Base-by-base conservation (phyloP, 2,888 invertebrate species). In the Catocala fraxini region DNA sequence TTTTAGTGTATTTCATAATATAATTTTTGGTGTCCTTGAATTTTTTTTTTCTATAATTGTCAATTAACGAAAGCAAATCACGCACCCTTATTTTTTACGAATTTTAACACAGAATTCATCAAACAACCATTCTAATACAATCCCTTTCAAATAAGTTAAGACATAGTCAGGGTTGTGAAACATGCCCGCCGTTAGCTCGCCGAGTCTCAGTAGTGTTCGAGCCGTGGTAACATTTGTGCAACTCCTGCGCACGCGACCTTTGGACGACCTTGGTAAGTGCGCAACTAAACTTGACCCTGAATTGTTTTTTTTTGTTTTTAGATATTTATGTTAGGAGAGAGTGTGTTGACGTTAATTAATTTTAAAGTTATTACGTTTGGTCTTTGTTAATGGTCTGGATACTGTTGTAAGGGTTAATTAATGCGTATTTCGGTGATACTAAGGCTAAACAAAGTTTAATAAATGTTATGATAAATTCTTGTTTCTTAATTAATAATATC, bases 121-220 rank as follows among this genome's bases (percentile, higher is more conserved):
- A 45, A 59, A 51, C 25, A 69, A 74, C 34, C 55, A 49, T 75
- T 77, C 80, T 75, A 82, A 77, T 83, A 75, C 77, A 70, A 71
- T 83, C 85, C 88, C 87, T 88, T 86, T 88, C 91, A 89, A 85
- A 90, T 89, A 87, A 69, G 79, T 92, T 91, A 89, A 86, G 90
- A 89, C 89, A 93, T 86, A 85, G 79, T 81, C 82, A 75, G 90
- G 87, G 89, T 92, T 93, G 91, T 86, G 92, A 89, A 91, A 92
- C 71, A 82, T 67, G 71, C 64, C 78, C 79, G 82, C 80, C 65
- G 75, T 79, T 74, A 58, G 70, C 64, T 74, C 68, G 73, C 70
- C 66, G 70, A 76, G 84, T 84, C 88, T 92, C 93, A 93, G 93
- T 93, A 83, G 88, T 85, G 81, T 79, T 77, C 88, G 81, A 87